phyloP scores from a whole-genome alignment of 2,797 vertebrate genomes.

The Phalloptychus januarius region DNA sequence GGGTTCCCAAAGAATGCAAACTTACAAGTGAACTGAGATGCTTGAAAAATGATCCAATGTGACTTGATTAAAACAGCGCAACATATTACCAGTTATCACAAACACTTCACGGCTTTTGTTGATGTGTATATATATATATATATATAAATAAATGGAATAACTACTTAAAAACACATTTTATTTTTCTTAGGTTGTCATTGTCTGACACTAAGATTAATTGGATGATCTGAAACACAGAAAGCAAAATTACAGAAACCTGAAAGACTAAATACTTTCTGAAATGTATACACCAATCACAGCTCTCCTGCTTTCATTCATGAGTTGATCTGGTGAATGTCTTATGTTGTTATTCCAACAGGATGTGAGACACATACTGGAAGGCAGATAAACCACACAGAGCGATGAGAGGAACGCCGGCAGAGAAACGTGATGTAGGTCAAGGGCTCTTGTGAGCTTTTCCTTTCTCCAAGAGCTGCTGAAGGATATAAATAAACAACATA shows the following conservation, averaged over 20 bases:
- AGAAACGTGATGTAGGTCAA: background rate
- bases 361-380: background rate
- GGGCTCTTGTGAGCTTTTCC: constrained; percentile 3
- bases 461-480: constrained; percentile 9
- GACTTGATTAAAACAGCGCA: too few species aligned
- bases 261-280: background rate
- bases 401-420: background rate
- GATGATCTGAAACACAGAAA: background rate
- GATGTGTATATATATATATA: background rate
- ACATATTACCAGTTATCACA: background rate
- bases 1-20: background rate
- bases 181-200: background rate
- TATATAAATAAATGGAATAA: background rate
- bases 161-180: background rate
- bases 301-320: background rate
- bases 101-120: background rate
- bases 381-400: background rate
- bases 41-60: background rate
- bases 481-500: constrained; percentile 14
- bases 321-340: background rate
- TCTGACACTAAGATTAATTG: background rate
- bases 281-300: background rate
- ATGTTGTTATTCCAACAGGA: background rate
- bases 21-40: background rate
- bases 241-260: background rate